A percentile compares a stretch with the other conserved stretches of the same genome.
phyloP scores from a whole-genome alignment of 1,140 invertebrate species.

The Drosophila kurseongensis region DNA sequence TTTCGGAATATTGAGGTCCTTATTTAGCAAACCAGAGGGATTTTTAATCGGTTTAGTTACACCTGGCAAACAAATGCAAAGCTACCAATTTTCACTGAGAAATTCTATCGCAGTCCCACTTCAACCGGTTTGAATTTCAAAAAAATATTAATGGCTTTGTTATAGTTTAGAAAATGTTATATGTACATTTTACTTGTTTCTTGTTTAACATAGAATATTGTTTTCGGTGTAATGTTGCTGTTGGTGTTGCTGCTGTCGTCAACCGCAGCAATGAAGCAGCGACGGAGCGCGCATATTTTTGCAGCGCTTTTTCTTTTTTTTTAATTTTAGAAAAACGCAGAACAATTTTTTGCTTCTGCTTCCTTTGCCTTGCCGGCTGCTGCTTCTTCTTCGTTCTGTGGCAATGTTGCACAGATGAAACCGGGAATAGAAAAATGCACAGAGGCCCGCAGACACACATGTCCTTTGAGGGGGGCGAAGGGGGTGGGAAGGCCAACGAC shows the following conservation, averaged over 20 bases:
- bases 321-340: constrained; percentile 64
- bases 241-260: constrained; percentile 33
- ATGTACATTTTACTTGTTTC: too few relatives aligned
- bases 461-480: constrained; percentile 30
- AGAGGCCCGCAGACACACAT: constrained; percentile 41
- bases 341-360: constrained; percentile 18
- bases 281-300: constrained; percentile 56
- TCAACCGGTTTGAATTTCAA: too few relatives aligned
- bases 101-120: too few relatives aligned
- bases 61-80: too few relatives aligned
- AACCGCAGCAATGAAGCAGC: constrained; percentile 56
- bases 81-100: too few relatives aligned
- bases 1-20: too few relatives aligned
- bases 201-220: not conserved
- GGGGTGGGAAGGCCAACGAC: constrained; percentile 37
- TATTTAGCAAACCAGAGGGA: too few relatives aligned
- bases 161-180: too few relatives aligned
- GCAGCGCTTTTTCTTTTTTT: constrained; percentile 32
- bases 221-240: constrained; percentile 6
- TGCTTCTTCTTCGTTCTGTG: constrained; percentile 31
- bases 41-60: too few relatives aligned
- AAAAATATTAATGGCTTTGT: too few relatives aligned
- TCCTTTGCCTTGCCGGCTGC: constrained; percentile 30
- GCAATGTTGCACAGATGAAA: constrained; percentile 60
- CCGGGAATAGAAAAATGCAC: constrained; percentile 51